Conservation (phyloP, 2,888 invertebrate genomes). For the Torymus aiolomorphi region DNA sequence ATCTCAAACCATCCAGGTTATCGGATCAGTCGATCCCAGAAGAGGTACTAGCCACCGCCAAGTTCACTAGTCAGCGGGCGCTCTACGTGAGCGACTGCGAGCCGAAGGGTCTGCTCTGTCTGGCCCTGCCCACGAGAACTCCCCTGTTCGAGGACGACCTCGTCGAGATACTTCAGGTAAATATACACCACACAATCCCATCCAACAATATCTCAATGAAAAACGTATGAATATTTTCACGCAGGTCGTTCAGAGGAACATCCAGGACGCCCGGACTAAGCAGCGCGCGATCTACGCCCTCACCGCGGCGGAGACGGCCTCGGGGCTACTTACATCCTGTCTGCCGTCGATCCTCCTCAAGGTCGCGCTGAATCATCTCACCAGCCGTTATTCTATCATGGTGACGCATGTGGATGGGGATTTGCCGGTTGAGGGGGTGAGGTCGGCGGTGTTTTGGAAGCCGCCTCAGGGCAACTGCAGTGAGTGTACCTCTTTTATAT, state of each 20-base stretch:
- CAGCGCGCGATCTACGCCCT: conserved; percentile 78
- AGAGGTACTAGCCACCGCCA: conserved; percentile 80
- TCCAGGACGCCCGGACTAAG: conserved; percentile 74
- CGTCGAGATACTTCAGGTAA: conserved; percentile 72
- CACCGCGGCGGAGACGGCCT: conserved; percentile 77
- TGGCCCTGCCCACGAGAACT: conserved; percentile 79
- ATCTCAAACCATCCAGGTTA: conserved; percentile 58
- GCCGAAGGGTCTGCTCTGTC: conserved; percentile 81
- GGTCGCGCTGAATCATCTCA: conserved; percentile 80
- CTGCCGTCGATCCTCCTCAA: conserved; percentile 79
- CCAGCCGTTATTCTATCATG: conserved; percentile 82
- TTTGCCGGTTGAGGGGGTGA: conserved; percentile 82
- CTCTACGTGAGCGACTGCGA: conserved; percentile 77
- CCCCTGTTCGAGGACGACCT: conserved; percentile 72
- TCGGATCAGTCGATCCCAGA: conserved; percentile 78
- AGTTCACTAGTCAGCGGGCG: conserved; percentile 79
- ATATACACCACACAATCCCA: not conserved
- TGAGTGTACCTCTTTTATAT: conserved; percentile 74
- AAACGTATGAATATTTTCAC: not conserved
- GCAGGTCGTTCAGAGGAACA: conserved; percentile 74
- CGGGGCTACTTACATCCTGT: conserved; percentile 80
- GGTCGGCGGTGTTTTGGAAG: conserved; percentile 83
- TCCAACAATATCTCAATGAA: not conserved
- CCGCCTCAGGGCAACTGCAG: conserved; percentile 87
- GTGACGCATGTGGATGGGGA: conserved; percentile 79